Percentiles rank a stretch among this genome's conserved stretches.
Evolutionary conservation across 2,888 invertebrate species (phyloP).

Genomic region (Trissolcus japonicus): DNA sequence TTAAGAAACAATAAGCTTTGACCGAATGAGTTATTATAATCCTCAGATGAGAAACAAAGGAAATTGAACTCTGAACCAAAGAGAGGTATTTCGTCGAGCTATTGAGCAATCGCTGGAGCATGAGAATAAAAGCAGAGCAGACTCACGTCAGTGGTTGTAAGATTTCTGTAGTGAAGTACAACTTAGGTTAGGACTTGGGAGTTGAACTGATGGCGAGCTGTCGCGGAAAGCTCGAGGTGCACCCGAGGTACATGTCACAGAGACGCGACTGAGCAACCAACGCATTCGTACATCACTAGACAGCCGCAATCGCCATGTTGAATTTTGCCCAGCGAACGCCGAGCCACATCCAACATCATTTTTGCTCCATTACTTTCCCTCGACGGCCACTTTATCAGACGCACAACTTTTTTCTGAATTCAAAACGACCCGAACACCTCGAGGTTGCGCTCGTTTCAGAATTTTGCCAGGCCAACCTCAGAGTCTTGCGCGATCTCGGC

Average conservation of each 20-base stretch:
- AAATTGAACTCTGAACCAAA: not conserved
- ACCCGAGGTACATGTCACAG: slow-evolving; percentile 14
- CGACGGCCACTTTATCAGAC: not conserved
- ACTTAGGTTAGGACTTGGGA: not conserved
- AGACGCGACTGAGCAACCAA: slow-evolving; percentile 3
- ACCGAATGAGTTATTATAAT: too few species aligned
- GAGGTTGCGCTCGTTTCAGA: not conserved
- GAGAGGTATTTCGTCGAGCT: too few species aligned
- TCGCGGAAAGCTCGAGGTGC: not conserved
- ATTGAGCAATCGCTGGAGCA: too few species aligned
- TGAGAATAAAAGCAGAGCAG: not conserved
- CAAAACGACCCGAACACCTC: not conserved
- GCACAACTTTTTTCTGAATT: not conserved
- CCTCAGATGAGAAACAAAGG: not conserved
- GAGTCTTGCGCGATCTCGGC: not conserved
- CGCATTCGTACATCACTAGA: slow-evolving; percentile 9
- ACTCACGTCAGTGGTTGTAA: not conserved
- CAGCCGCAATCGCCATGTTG: slow-evolving; percentile 39
- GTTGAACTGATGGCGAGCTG: not conserved
- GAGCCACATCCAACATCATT: slow-evolving; percentile 29
- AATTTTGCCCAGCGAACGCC: slow-evolving; percentile 34
- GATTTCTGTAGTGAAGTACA: not conserved
- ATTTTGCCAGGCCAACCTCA: not conserved
- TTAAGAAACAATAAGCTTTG: not conserved
- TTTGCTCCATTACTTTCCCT: slow-evolving; percentile 6